These are phyloP conservation scores for Lycaon pictus DNA, from an alignment of 2,113 vertebrate species.

Conservation along the genomic window DNA sequence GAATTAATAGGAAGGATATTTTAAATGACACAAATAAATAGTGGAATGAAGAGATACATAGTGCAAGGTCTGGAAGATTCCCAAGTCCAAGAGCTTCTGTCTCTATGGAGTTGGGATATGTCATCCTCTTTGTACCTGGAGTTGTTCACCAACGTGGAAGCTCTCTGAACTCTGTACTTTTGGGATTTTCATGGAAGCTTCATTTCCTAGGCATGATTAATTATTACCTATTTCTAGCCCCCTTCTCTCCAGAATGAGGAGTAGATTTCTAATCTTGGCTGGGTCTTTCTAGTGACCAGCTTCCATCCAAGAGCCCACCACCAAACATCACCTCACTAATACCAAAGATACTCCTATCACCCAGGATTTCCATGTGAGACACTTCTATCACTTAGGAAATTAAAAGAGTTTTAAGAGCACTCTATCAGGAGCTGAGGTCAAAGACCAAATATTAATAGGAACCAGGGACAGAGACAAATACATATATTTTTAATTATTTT, in stretches of 20 bases:
- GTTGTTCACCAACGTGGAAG: not conserved
- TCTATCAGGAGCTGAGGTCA: not conserved
- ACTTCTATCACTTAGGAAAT: not conserved
- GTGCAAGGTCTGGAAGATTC: not conserved
- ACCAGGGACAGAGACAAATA: not conserved
- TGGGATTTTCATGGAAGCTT: not conserved
- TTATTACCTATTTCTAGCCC: not conserved
- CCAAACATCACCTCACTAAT: not conserved
- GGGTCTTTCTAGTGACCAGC: not conserved
- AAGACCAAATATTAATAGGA: not conserved
- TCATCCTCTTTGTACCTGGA: not conserved
- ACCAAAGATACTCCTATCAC: not conserved
- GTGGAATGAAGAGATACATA: not conserved
- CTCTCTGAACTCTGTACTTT: not conserved
- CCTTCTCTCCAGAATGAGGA: not conserved
- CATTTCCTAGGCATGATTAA: not conserved
- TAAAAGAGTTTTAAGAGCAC: not conserved
- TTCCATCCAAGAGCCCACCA: not conserved
- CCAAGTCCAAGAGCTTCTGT: not conserved
- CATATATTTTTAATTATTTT: not conserved
- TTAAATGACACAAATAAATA: not conserved
- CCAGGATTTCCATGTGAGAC: not conserved
- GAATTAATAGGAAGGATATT: not conserved
- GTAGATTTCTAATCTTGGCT: not conserved
- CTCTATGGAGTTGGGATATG: not conserved